Base-by-base conservation (phyloP, 2,888 invertebrate species). In the Drosophila macrospina region DNA sequence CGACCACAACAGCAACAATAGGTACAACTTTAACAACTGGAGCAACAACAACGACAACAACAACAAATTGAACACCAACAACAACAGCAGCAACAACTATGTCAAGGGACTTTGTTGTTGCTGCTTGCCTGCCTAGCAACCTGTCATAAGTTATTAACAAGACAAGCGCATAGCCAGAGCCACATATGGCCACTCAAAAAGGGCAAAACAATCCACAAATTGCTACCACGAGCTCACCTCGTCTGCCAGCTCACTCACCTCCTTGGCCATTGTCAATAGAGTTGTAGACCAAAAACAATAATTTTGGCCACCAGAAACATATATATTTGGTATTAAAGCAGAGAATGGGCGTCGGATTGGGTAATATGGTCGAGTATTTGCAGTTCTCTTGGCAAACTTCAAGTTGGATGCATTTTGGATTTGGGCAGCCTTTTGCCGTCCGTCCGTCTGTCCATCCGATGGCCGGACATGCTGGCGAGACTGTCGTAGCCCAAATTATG, bases 91-190 rank as follows among this genome's bases (percentile, higher is more conserved):
- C 66, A 20, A 20, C 36, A 63, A 62, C 45, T 57, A 26, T 64
- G 60, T 45, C 69, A 69, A 74, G 62, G 51, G 32, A 36, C 37
- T 56, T 41, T 50, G 50, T 61, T 63, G 32, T 57, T 63, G 45
- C 34, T 16, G 37, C 34, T 34, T 28, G 28, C 10, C 44, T 44
- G 45, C 50, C 55, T 48, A 44, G 50, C 59, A 60, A 65, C 74
- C 87, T 81, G 82, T 76, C 87, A 81, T 85, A 83, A 87, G 79
- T 87, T 84, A 87, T 84, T 84, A 84, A 84, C 75, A 72, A 82
- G 79, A 70, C 68, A 59, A 72, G 75, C 78, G 69, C 61, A 59
- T 64, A 62, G 68, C 55, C 68, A 37, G 48, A 56, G 50, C 41
- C 69, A 69, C 74, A 68, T 61, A 73, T 36, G 44, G 13, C 36